These are phyloP conservation scores for Pristionchus fissidentatus DNA, from an alignment of 2,888 invertebrate species.

Conservation along the genomic window DNA sequence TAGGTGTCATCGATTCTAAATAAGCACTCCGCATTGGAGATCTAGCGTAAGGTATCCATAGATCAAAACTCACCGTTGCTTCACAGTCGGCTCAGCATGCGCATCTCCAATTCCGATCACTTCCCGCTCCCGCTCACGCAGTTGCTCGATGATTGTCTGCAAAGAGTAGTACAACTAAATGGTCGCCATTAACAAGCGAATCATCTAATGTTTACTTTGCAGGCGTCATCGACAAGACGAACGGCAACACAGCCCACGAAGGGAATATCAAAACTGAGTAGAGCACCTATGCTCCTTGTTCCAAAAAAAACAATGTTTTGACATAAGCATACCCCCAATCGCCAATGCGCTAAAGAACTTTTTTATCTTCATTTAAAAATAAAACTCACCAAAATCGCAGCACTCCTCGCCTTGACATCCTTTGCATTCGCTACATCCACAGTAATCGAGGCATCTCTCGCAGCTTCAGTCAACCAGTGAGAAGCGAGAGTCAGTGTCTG, in stretches of 20 bases:
- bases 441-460: constrained; percentile 69
- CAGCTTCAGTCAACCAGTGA: constrained; percentile 72
- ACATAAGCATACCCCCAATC: not conserved
- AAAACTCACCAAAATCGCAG: constrained; percentile 55
- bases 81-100: constrained; percentile 45
- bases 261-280: not conserved
- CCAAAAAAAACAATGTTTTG: no score
- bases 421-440: constrained; percentile 70
- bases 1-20: no score
- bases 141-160: constrained; percentile 48
- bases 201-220: no score
- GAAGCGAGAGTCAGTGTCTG: constrained; percentile 64
- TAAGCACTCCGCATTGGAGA: no score
- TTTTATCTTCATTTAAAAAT: no score
- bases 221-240: not conserved
- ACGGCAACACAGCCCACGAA: not conserved
- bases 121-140: constrained; percentile 50
- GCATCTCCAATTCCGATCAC: constrained; percentile 53
- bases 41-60: not conserved
- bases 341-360: not conserved
- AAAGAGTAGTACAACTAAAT: not conserved
- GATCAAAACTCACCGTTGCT: constrained; percentile 43
- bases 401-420: constrained; percentile 59
- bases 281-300: not conserved
- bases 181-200: not conserved